A percentile compares a stretch with the other conserved stretches of the same genome.
Conservation (phyloP, 2,888 invertebrate species). For the Pandemis corylana region DNA sequence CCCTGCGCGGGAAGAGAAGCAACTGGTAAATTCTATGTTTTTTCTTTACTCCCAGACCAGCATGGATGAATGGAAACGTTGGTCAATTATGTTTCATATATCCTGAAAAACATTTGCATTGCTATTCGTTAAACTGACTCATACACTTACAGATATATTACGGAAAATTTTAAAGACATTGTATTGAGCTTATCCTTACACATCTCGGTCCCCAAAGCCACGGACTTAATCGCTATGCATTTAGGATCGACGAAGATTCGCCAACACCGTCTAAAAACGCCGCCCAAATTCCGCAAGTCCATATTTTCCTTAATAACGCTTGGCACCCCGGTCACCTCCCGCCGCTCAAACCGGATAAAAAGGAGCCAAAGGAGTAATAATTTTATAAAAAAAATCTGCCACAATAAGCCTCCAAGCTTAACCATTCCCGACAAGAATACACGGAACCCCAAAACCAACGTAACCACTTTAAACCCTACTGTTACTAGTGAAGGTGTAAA, state of each 20-base stretch:
- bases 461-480: not conserved
- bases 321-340: constrained; percentile 22
- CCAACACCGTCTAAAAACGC: not conserved
- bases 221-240: not conserved
- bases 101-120: too few species aligned
- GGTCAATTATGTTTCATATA: too few species aligned
- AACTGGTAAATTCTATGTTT: too few species aligned
- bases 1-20: too few species aligned
- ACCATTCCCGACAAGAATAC: not conserved
- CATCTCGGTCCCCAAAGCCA: too few species aligned
- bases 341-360: constrained; percentile 38
- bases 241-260: not conserved
- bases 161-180: too few species aligned
- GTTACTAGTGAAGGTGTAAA: not conserved
- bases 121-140: too few species aligned
- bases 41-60: too few species aligned
- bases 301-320: constrained; percentile 36
- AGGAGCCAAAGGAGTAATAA: constrained; percentile 45
- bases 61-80: too few species aligned
- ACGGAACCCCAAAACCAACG: not conserved
- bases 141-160: too few species aligned
- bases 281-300: constrained; percentile 3
- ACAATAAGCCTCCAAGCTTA: constrained; percentile 35
- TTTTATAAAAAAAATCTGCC: constrained; percentile 43
- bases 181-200: too few species aligned